Conservation (phyloP, 2,797 vertebrate species). For the Monodelphis domestica region DNA sequence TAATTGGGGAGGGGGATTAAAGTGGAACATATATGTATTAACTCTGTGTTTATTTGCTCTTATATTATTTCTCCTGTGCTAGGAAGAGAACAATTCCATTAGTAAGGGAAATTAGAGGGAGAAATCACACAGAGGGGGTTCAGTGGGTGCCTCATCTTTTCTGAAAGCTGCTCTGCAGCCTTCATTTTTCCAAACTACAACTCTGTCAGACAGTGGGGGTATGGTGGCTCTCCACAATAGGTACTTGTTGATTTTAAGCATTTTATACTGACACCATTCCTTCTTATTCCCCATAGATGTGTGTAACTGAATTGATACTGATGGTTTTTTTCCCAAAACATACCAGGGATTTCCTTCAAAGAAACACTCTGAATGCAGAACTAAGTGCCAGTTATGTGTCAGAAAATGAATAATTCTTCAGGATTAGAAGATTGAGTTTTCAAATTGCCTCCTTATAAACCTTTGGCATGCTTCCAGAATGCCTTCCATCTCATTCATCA, state of each 20-base stretch:
- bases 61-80: too few species aligned
- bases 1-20: too few species aligned
- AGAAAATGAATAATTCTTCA: background rate
- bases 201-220: too few species aligned
- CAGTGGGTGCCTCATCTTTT: too few species aligned
- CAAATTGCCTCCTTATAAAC: background rate
- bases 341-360: constrained; percentile 1
- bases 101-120: too few species aligned
- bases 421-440: background rate
- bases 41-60: too few species aligned
- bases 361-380: background rate
- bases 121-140: too few species aligned
- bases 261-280: background rate
- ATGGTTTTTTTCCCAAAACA: constrained; percentile 4
- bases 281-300: background rate
- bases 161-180: too few species aligned
- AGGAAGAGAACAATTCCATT: too few species aligned
- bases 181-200: too few species aligned
- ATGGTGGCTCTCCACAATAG: too few species aligned
- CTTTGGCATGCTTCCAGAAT: background rate
- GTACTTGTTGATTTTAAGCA: background rate
- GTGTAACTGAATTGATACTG: background rate
- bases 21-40: too few species aligned
- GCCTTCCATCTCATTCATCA: background rate
- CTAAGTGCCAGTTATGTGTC: constrained; percentile 26